Evolutionary conservation across 2,888 invertebrate species (phyloP).

Genomic region (Ochropleura plecta): DNA sequence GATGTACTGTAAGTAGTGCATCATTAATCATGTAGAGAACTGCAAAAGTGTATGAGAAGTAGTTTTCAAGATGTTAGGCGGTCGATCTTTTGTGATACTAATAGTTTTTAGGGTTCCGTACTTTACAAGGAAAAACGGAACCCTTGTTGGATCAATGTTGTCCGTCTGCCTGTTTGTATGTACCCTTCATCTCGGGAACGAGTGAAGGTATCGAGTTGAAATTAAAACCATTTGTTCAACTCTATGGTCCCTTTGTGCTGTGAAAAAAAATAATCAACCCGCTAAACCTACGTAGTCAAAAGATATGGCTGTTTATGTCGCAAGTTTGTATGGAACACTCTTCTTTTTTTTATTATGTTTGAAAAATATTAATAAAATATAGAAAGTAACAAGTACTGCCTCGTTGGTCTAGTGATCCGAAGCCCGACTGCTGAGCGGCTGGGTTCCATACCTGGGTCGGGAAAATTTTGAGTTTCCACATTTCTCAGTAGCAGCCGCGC

Average conservation of each 20-base stretch:
- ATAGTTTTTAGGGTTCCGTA: background rate
- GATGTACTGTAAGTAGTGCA: conserved; percentile 50
- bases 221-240: too few relatives aligned
- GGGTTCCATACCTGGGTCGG: background rate
- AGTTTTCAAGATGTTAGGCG: conserved; percentile 25
- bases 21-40: conserved; percentile 55
- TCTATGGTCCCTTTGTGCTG: too few relatives aligned
- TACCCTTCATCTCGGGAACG: too few relatives aligned
- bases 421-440: background rate
- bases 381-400: background rate
- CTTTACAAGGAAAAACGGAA: too few relatives aligned
- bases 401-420: background rate
- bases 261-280: too few relatives aligned
- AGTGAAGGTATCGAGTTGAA: too few relatives aligned
- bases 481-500: background rate
- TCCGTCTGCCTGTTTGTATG: too few relatives aligned
- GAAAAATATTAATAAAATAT: background rate
- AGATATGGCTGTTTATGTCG: too few relatives aligned
- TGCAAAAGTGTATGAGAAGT: conserved; percentile 31
- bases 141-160: too few relatives aligned
- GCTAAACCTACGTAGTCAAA: too few relatives aligned
- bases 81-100: conserved; percentile 4
- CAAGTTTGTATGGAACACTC: too few relatives aligned
- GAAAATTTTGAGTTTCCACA: background rate
- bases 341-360: background rate